Evolutionary conservation across 2,888 invertebrate genomes (phyloP), one percentile per base, ranked within the genome.

Genomic region (Spicauda simplicius): DNA sequence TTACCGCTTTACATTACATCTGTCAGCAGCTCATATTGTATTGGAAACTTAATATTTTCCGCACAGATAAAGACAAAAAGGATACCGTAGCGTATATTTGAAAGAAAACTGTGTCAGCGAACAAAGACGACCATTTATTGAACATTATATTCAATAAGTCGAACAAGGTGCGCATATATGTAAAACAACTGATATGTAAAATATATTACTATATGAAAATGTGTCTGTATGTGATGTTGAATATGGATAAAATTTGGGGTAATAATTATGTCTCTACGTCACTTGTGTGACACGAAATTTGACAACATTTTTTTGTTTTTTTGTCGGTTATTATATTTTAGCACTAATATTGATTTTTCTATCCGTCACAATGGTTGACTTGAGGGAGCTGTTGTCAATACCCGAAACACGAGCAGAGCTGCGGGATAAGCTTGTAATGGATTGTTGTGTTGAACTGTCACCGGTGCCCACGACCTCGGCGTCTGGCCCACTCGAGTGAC

Each of bases 1-100:
- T 58, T 45, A 14, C 45, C 45, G 25, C 11, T 58, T 58, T 25
- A 58, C 45, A 50, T 50, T 58, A 58, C 58, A 48, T 58, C 48
- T 48, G 45, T 20, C 48, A n/a, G 55, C 33, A 37, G 56, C 16
- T 56, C 12, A 45, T 41, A 57, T 37, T 20, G 20, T 58, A 58
- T 58, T 58, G 58, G 58, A 58, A 58, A 57, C 3, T 19, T 14
- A 18, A 33, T 37, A 19, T 45, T 25, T 48, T 50, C 50, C 45
- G 14, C 48, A 16, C 48, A 20, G 58, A 48, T 45, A 48, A 25
- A 45, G 45, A 58, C 20, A 57, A 57, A 58, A 48, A 25, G 45
- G 33, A 33, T 33, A 8, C 11, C 6, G 50, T n/a, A 10, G 58
- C 45, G 45, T 48, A 58, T n/a, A 11, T 16, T 16, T 18, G 48